Conservation (phyloP, 2,113 vertebrate genomes). For the Ranitomeya imitator region DNA sequence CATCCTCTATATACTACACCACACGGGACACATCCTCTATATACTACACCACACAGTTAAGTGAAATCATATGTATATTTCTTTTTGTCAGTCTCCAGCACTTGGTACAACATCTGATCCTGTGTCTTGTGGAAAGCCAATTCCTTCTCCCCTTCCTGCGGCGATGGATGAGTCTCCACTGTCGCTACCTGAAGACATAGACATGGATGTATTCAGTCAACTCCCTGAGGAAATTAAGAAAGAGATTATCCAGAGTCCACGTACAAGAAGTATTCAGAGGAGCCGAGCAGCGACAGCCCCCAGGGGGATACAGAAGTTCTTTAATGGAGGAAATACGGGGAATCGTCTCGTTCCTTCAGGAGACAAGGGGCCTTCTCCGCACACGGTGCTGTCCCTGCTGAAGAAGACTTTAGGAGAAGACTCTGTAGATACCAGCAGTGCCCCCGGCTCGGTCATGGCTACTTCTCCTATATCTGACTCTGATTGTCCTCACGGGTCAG, state of each 20-base stretch:
- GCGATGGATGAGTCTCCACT: neutral
- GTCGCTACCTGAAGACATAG: constrained; percentile 69
- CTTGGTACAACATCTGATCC: neutral
- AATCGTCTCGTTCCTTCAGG: no score
- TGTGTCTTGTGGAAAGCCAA: no score
- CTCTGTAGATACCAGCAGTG: neutral
- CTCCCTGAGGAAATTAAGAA: constrained; percentile 82
- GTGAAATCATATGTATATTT: neutral
- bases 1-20: no score
- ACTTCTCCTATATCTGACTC: neutral
- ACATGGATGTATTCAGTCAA: constrained; percentile 80
- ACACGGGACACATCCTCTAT: neutral
- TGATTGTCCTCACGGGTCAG: neutral
- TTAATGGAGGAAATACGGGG: neutral
- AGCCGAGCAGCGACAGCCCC: constrained; percentile 41
- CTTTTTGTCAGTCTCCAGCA: neutral
- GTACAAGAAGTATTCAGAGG: constrained; percentile 27
- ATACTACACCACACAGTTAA: neutral
- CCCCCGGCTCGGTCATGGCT: neutral
- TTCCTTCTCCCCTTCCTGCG: neutral
- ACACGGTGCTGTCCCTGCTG: neutral
- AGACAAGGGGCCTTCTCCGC: neutral
- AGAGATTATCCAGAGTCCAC: constrained; percentile 74
- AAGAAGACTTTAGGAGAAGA: neutral
- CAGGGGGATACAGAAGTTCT: constrained; percentile 55